Conservation (phyloP, 2,113 vertebrate species). For the Neotoma lepida region DNA sequence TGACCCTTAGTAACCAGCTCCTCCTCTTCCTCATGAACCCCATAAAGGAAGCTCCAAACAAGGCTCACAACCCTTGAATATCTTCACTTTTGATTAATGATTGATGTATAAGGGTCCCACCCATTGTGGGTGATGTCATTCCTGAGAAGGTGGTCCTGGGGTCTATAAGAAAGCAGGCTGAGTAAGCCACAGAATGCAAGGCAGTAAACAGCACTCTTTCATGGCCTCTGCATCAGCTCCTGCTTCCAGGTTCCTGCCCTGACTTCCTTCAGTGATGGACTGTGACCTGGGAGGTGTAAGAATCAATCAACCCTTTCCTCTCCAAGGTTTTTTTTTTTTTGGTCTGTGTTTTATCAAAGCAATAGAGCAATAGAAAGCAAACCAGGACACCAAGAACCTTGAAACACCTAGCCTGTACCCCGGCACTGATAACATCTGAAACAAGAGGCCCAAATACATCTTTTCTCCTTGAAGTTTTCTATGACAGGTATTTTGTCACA, state of each 20-base stretch:
- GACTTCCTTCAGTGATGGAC: neutral
- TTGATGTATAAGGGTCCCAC: neutral
- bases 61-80: neutral
- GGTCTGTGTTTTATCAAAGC: neutral
- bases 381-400: neutral
- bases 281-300: neutral
- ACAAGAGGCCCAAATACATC: neutral
- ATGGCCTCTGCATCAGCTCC: neutral
- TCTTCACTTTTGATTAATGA: neutral
- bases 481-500: neutral
- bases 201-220: neutral
- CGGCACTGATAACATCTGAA: neutral
- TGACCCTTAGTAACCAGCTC: neutral
- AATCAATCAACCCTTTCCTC: neutral
- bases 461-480: neutral
- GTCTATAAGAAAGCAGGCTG: neutral
- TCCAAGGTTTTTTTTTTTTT: neutral
- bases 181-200: neutral
- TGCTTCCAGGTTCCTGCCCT: neutral
- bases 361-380: neutral
- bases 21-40: neutral
- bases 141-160: neutral
- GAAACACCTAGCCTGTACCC: neutral
- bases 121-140: neutral
- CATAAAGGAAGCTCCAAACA: neutral